phyloP scores from a whole-genome alignment of 2,113 vertebrate species.

The Alethe diademata region DNA sequence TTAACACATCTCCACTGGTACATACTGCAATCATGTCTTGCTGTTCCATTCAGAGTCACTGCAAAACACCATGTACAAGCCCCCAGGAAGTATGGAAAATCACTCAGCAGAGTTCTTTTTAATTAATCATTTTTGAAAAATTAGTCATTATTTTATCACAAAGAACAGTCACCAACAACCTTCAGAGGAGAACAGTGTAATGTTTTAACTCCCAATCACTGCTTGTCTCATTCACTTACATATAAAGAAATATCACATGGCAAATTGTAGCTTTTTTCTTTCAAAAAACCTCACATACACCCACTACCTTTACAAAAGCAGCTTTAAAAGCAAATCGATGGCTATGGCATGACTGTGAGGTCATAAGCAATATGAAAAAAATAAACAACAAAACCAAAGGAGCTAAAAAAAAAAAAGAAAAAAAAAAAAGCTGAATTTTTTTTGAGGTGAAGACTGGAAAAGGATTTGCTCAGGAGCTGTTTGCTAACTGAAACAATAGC shows the following conservation, averaged over 20 bases:
- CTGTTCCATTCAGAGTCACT: background rate
- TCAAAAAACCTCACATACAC: background rate
- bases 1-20: background rate
- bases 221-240: background rate
- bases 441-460: background rate
- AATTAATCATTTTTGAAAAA: background rate
- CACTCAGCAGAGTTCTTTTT: background rate
- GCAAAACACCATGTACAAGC: background rate
- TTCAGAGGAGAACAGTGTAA: background rate
- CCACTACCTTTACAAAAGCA: background rate
- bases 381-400: background rate
- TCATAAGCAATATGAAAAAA: background rate
- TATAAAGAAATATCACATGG: background rate
- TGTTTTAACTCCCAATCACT: background rate
- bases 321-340: background rate
- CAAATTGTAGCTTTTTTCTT: background rate
- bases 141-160: background rate
- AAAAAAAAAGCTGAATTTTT: background rate
- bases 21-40: background rate
- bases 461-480: background rate
- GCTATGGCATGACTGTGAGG: background rate
- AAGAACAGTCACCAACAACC: background rate
- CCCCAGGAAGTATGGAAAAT: background rate
- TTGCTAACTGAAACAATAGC: background rate
- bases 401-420: background rate